phyloP scores from a whole-genome alignment of 2,888 invertebrate genomes.

The Venusia cambrica region DNA sequence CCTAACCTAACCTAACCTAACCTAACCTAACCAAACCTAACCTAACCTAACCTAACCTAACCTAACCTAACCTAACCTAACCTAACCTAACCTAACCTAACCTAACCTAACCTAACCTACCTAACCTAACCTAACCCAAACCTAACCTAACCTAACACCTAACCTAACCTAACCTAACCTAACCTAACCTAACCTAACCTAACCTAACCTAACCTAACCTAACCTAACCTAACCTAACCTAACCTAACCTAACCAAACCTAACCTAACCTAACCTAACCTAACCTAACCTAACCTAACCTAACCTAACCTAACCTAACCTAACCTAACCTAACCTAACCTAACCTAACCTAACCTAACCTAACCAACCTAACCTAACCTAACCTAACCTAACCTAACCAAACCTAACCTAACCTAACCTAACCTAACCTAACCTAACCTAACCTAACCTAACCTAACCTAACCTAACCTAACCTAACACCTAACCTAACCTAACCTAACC shows the following conservation, averaged over 20 bases:
- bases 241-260: constrained; percentile 4
- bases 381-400: constrained; percentile 3
- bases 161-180: constrained; percentile 5
- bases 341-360: constrained; percentile 5
- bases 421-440: constrained; percentile 4
- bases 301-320: constrained; percentile 5
- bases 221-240: constrained; percentile 4
- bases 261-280: constrained; percentile 5
- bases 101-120: constrained; percentile 5
- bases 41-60: constrained; percentile 4
- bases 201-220: constrained; percentile 4
- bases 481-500: constrained; percentile 5
- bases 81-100: constrained; percentile 5
- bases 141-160: constrained; percentile 5
- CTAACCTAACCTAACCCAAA: constrained; percentile 4
- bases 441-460: constrained; percentile 5
- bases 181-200: constrained; percentile 5
- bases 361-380: constrained; percentile 5
- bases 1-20: constrained; percentile 5
- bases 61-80: constrained; percentile 4
- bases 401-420: constrained; percentile 5
- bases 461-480: constrained; percentile 4
- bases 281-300: constrained; percentile 4
- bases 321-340: constrained; percentile 5
- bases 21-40: constrained; percentile 4